These are phyloP conservation scores for Actenoides lindsayi DNA, from an alignment of 2,113 vertebrate genomes.

Conservation along the genomic window DNA sequence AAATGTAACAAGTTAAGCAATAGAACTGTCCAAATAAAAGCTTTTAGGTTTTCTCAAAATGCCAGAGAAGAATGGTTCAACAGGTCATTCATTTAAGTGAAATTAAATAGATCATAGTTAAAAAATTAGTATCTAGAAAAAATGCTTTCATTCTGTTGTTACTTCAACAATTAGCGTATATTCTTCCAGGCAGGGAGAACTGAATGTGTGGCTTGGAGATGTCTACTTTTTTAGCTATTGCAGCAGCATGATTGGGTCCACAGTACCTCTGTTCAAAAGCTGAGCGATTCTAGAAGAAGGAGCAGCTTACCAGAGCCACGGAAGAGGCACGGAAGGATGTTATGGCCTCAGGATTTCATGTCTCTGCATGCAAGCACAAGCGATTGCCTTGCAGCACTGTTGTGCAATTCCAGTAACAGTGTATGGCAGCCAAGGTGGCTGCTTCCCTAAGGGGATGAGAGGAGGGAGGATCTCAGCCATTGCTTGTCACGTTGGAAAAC, in stretches of 20 bases:
- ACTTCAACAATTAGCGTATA: background rate
- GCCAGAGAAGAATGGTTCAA: background rate
- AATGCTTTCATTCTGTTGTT: background rate
- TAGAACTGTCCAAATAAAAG: background rate
- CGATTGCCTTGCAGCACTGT: conserved; percentile 3
- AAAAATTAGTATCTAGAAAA: background rate
- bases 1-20: background rate
- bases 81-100: background rate
- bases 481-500: conserved; percentile 59
- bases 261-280: background rate
- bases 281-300: background rate
- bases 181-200: background rate
- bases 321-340: conserved; percentile 13
- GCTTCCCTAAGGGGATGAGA: conserved; percentile 62
- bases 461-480: conserved; percentile 72
- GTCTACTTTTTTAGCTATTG: background rate
- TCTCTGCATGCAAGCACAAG: conserved; percentile 3
- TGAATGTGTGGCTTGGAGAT: background rate
- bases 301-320: conserved; percentile 50
- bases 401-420: conserved; percentile 57
- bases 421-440: conserved; percentile 73
- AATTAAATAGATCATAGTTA: background rate
- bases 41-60: background rate
- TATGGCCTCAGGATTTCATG: background rate
- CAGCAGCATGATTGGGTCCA: background rate